phyloP scores from a whole-genome alignment of 2,113 vertebrate genomes.

The Balaeniceps rex region DNA sequence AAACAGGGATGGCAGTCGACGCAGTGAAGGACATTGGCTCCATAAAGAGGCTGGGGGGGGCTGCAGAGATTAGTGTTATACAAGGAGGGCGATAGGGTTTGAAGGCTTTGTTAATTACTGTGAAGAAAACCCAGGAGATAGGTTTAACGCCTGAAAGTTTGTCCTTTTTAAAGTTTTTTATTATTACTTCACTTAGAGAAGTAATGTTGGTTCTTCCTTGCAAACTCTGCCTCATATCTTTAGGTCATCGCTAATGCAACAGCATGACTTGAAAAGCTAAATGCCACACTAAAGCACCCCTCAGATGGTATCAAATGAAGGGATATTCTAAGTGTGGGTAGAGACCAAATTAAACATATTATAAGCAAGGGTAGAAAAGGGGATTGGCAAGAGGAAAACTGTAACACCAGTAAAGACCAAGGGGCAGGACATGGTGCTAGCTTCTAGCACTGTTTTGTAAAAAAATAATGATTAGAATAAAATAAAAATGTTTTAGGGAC shows the following conservation, averaged over 20 bases:
- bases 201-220: not conserved
- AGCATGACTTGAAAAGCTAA: not conserved
- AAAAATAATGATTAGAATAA: not conserved
- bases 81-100: not conserved
- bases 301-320: not conserved
- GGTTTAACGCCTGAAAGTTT: not conserved
- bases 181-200: not conserved
- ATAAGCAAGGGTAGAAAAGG: not conserved
- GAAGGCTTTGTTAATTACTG: not conserved
- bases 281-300: not conserved
- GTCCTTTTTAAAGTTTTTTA: not conserved
- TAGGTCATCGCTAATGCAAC: not conserved
- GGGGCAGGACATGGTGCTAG: not conserved
- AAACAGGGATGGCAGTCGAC: no score
- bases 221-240: not conserved
- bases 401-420: not conserved
- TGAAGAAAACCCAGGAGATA: not conserved
- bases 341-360: not conserved
- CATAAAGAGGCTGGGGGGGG: no score
- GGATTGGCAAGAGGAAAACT: not conserved
- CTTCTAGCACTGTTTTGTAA: not conserved
- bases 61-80: not conserved
- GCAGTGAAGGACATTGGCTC: not conserved
- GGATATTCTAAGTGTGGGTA: not conserved
- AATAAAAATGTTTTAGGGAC: not conserved